phyloP scores from a whole-genome alignment of 2,888 invertebrate genomes.

The Dryobota labecula region DNA sequence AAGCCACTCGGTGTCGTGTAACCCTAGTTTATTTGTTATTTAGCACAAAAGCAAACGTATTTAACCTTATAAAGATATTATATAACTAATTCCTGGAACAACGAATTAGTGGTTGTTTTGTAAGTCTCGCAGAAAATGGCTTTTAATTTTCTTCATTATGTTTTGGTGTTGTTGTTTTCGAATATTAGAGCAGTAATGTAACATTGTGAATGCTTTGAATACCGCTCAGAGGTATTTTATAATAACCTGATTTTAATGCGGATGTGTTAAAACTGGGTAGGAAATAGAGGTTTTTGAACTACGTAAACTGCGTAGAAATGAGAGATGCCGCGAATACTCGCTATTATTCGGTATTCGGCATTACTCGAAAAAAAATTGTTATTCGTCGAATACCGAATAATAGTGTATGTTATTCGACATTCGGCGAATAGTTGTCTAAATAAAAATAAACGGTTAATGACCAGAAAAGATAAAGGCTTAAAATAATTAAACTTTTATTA shows the following conservation, averaged over 20 bases:
- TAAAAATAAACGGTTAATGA: too few relatives aligned
- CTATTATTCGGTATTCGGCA: too few relatives aligned
- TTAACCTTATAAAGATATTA: slow-evolving; percentile 46
- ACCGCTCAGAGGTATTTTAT: slow-evolving; percentile 1
- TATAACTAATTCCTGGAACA: slow-evolving; percentile 44
- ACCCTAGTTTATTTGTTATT: slow-evolving; percentile 54
- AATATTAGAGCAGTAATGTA: slow-evolving; percentile 28
- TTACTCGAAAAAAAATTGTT: too few relatives aligned
- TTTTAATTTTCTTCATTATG: slow-evolving; percentile 49
- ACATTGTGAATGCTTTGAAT: slow-evolving; percentile 22
- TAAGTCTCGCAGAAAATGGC: slow-evolving; percentile 39
- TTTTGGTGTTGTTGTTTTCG: slow-evolving; percentile 36
- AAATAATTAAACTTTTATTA: too few relatives aligned
- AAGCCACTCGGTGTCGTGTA: slow-evolving; percentile 69
- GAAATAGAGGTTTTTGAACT: not conserved
- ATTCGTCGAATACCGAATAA: too few relatives aligned
- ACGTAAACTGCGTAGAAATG: not conserved
- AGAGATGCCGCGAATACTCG: too few relatives aligned
- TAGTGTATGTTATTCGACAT: too few relatives aligned
- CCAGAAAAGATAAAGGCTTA: too few relatives aligned
- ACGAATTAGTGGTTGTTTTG: slow-evolving; percentile 51
- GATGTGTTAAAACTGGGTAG: not conserved
- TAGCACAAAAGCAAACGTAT: slow-evolving; percentile 36
- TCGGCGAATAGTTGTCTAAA: too few relatives aligned
- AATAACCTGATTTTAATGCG: slow-evolving; percentile 8